phyloP scores from a whole-genome alignment of 1,140 invertebrate species.

The Cyclina sinensis region DNA sequence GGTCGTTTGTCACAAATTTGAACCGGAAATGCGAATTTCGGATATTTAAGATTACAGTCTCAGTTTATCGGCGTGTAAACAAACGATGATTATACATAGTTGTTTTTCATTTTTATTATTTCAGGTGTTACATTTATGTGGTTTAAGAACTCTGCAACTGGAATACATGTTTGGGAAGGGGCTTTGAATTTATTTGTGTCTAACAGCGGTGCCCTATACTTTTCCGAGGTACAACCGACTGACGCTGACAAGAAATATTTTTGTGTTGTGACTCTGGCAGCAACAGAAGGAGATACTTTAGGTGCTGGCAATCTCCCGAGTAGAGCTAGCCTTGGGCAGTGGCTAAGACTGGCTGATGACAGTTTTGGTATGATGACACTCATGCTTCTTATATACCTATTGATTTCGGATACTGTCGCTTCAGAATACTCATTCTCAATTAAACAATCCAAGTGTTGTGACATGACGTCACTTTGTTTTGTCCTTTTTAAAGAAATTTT shows the following conservation, averaged over 20 bases:
- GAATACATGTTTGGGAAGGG: neutral
- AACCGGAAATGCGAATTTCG: no score
- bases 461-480: no score
- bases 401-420: no score
- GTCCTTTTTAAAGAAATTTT: no score
- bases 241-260: conserved; percentile 78
- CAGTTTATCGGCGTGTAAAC: no score
- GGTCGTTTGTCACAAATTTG: no score
- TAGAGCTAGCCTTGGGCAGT: conserved; percentile 13
- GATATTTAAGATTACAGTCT: no score
- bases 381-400: no score
- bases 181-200: conserved; percentile 41
- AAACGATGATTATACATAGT: no score
- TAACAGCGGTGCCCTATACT: conserved; percentile 1
- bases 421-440: no score
- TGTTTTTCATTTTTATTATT: conserved; percentile 2
- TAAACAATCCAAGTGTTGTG: no score
- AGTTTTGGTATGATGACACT: neutral
- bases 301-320: neutral
- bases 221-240: conserved; percentile 52
- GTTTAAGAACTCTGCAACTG: conserved; percentile 16
- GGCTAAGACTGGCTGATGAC: neutral
- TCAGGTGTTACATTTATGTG: conserved; percentile 45
- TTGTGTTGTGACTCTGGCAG: conserved; percentile 20
- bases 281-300: neutral